Conservation (phyloP, 1,140 invertebrate genomes). For the Apis laboriosa region DNA sequence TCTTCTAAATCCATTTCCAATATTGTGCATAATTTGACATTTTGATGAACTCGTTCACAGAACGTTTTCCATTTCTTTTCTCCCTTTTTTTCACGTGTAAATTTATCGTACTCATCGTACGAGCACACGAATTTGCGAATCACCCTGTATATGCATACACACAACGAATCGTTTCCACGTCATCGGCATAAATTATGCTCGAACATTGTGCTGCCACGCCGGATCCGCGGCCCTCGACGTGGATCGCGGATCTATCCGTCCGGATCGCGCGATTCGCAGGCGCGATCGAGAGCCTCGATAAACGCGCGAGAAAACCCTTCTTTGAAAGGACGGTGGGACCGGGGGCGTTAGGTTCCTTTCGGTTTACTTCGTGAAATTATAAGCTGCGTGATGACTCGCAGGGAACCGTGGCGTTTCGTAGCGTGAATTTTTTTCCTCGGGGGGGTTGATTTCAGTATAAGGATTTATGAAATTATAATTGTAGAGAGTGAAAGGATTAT, state of each 20-base stretch:
- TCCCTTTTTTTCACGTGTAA: too few relatives aligned
- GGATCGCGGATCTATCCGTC: constrained; percentile 37
- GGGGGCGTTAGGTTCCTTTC: neutral
- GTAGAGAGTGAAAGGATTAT: too few relatives aligned
- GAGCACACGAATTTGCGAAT: too few relatives aligned
- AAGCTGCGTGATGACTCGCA: neutral
- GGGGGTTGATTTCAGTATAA: too few relatives aligned
- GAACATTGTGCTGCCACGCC: constrained; percentile 62
- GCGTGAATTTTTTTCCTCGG: too few relatives aligned
- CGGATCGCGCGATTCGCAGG: constrained; percentile 35
- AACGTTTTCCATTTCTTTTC: too few relatives aligned
- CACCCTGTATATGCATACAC: neutral
- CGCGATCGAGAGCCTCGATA: constrained; percentile 53
- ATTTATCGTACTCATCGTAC: neutral
- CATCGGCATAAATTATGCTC: constrained; percentile 73
- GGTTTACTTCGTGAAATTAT: neutral
- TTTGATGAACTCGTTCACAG: too few relatives aligned
- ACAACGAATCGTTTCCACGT: constrained; percentile 60
- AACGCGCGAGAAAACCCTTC: constrained; percentile 18
- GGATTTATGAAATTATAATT: too few relatives aligned
- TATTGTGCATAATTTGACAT: too few relatives aligned
- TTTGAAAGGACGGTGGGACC: neutral
- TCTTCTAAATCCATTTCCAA: too few relatives aligned
- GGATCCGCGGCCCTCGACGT: constrained; percentile 35
- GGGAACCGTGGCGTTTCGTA: too few relatives aligned